These are phyloP conservation scores for Apis mellifera DNA, from an alignment of 1,140 invertebrate genomes.

Conservation along the genomic window DNA sequence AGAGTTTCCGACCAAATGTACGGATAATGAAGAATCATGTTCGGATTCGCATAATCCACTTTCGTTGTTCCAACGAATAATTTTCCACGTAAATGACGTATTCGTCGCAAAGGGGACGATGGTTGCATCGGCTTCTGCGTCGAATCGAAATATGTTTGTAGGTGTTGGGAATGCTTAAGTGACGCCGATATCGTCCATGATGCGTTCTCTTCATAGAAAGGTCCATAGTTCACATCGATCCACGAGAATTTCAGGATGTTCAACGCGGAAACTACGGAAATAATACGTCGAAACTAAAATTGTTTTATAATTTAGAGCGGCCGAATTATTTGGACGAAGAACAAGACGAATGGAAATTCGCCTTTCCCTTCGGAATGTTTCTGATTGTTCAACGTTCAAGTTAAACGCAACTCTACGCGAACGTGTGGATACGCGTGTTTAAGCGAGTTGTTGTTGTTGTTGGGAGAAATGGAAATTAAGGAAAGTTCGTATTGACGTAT, in stretches of 20 bases:
- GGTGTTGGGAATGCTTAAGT: neutral
- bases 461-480: too few relatives aligned
- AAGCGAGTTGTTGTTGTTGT: neutral
- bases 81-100: too few relatives aligned
- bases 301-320: neutral
- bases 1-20: neutral
- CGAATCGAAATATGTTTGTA: neutral
- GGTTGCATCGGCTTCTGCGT: neutral
- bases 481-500: too few relatives aligned
- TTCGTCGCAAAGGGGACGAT: too few relatives aligned
- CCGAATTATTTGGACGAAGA: neutral
- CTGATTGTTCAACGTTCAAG: neutral
- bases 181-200: neutral
- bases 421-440: neutral
- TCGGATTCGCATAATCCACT: neutral
- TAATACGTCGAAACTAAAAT: constrained; percentile 9
- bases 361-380: neutral
- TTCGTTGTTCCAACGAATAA: too few relatives aligned
- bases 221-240: constrained; percentile 17
- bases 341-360: neutral
- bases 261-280: constrained; percentile 15
- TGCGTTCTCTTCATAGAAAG: neutral
- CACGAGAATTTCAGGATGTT: neutral
- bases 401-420: neutral
- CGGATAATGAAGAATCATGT: neutral